Evolutionary conservation across 2,888 invertebrate genomes (phyloP), one percentile per base, ranked within the genome.

Genomic region (Glyphotaelius pellucidus): DNA sequence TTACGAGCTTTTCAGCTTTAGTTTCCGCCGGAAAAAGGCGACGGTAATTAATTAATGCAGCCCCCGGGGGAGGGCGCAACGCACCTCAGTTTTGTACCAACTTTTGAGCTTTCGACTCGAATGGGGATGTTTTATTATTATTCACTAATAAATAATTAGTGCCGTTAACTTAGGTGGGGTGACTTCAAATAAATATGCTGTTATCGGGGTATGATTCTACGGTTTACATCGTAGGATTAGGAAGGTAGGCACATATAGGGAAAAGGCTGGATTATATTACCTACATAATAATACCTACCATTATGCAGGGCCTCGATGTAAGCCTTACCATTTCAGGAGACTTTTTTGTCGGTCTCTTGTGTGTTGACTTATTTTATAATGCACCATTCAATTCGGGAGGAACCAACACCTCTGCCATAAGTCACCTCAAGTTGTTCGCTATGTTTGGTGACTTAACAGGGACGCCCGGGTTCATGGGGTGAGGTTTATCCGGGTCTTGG

Each of bases 11-110:
- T 85, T 85, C 84, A 84, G 79, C 88, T 91, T 84, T 87, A 90
- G 92, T 93, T 93, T 80, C 89, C 89, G 90, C 67, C 84, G 89
- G 89, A 52, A 80, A 90, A 89, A 83, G 90, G 89, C 80, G 90
- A 92, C 91, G 90, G 92, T 92, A 93, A 93, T 93, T 92, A 93
- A 93, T 93, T 92, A 91, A 93, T 52, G 88, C 83, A 15, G 80
- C 80, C 47, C 90, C 38, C 88, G 25, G 79, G 80, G 35, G 31
- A 47, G 88, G 19, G 47, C 47, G 52, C 7, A 67, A 67, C n/a
- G 25, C 67, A 67, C 67, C 67, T 67, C 67, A 67, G 25, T 67
- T 67, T 67, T 67, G 67, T 67, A 67, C 67, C 67, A 67, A 67
- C 67, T 67, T 67, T 9, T 67, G 25, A 67, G 67, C 67, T 67